Percentiles rank a stretch among this genome's conserved stretches.
Conservation (phyloP, 1,140 invertebrate species). For the Drosophila ficusphila region DNA sequence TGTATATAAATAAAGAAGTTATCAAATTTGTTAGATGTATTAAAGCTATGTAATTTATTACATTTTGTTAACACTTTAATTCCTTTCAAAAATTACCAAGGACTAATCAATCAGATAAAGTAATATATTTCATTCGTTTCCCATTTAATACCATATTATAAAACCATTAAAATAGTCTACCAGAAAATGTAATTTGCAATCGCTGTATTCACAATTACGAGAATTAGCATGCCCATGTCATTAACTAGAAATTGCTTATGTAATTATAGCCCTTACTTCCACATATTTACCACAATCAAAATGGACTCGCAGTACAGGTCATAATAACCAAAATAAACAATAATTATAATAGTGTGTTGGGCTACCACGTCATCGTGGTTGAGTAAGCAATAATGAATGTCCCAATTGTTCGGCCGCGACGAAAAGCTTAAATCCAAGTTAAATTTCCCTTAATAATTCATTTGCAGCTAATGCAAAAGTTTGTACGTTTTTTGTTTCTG, state of each 20-base stretch:
- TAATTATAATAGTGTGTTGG: neutral
- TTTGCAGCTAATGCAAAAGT: neutral
- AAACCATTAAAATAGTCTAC: no score
- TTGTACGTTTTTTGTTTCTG: neutral
- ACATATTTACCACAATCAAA: constrained; percentile 12
- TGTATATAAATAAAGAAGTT: no score
- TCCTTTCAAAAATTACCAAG: no score
- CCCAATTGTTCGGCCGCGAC: neutral
- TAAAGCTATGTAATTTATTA: no score
- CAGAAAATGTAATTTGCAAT: neutral
- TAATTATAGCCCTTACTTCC: neutral
- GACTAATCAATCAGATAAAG: no score
- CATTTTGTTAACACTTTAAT: no score
- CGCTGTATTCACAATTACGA: neutral
- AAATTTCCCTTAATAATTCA: neutral
- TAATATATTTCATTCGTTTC: no score
- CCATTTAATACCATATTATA: no score
- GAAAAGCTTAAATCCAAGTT: constrained; percentile 3
- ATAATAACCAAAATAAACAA: neutral
- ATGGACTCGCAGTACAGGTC: constrained; percentile 1
- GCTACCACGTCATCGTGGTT: constrained; percentile 7
- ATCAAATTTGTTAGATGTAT: no score
- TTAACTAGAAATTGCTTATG: neutral
- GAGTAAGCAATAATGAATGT: constrained; percentile 17
- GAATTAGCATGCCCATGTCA: constrained; percentile 1